Base-by-base conservation (phyloP, 2,113 vertebrate genomes). In the Daboia siamensis region DNA sequence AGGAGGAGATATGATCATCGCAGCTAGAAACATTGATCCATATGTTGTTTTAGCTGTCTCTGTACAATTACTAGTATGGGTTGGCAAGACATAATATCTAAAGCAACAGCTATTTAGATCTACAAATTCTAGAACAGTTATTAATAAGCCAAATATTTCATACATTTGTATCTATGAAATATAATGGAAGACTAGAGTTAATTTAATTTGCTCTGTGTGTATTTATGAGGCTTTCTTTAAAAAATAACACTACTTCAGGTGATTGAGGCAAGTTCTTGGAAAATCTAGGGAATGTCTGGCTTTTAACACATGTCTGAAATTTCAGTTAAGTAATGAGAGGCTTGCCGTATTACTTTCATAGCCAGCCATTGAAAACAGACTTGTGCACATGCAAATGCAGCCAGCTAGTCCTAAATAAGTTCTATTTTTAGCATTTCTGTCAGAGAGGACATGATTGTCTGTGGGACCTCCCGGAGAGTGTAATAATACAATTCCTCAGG, bases 321-420 rank as follows among this genome's bases (percentile, higher is more conserved):
- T 86, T 90, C 20, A 54, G 90, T 87, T 51, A 69, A 39, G 39
- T 57, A 39, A 3, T 0, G 1, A 0, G 0, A 23, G 69, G 46
- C 33, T 91, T n/a, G 57, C 74, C 90, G 52, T 26, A 85, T 90
- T 93, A 92, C 90, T 92, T 91, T 93, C 89, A n/a, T 87, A 48
- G 55, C 21, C 87, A 29, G 20, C 12, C 12, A 90, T 88, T 21
- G 0, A 0, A 61, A 74, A 52, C 0, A 5, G 44, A 13, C 87
- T 57, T 64, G 59, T 44, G 52, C n/a, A 12, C 87, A 86, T n/a
- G 21, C 85, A 52, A 17, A 24, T 59, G 17, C 9, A 15, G 29
- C 9, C 39, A 80, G 44, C 57, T 21, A 85, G 9, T 13, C 21
- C 57, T 54, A 90, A 11, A 87, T 46, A 88, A 55, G 23, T n/a